A percentile compares a stretch with the other conserved stretches of the same genome.
Evolutionary conservation across 2,113 vertebrate genomes (phyloP).

Genomic region (Catharus bicknelli): DNA sequence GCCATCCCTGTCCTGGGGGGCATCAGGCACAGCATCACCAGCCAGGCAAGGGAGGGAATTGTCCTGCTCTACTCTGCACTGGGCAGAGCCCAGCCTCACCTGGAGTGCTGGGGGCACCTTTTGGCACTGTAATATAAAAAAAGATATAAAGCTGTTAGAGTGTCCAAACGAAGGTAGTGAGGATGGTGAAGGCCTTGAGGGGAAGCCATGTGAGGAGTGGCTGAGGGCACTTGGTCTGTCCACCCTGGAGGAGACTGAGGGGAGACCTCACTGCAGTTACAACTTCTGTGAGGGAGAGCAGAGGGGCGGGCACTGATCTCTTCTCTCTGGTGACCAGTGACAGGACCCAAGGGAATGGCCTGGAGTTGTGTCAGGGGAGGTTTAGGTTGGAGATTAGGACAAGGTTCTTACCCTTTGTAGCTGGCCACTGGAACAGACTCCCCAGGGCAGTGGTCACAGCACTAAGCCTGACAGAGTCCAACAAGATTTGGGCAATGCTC

Average conservation of each 20-base stretch:
- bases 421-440: neutral
- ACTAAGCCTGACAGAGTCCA: neutral
- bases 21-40: neutral
- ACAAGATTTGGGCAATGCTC: neutral
- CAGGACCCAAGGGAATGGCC: neutral
- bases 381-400: neutral
- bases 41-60: neutral
- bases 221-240: neutral
- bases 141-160: neutral
- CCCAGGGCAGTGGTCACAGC: neutral
- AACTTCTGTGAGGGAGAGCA: neutral
- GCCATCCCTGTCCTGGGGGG: rapidly evolving
- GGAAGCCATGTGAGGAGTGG: rapidly evolving
- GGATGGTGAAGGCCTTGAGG: neutral
- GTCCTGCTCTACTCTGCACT: neutral
- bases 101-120: neutral
- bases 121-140: neutral
- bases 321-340: neutral
- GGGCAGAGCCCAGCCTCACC: neutral
- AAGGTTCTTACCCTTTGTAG: neutral
- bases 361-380: neutral
- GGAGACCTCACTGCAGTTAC: neutral
- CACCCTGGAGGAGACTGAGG: neutral
- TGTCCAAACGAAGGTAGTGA: neutral
- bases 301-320: neutral